Evolutionary conservation across 2,797 vertebrate species (phyloP), one percentile per base, ranked within the genome.

Genomic region (Channallabes apus): DNA sequence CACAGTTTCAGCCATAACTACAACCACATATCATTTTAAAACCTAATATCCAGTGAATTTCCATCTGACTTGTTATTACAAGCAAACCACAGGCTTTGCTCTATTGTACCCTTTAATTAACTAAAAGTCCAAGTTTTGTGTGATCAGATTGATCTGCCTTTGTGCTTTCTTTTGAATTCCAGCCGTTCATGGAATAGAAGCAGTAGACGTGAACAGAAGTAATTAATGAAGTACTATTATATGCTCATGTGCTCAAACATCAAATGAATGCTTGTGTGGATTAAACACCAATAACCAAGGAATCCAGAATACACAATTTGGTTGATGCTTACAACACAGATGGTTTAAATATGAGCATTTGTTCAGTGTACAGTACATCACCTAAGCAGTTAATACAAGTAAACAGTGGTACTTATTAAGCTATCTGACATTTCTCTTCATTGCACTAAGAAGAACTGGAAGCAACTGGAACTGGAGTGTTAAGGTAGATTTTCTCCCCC

Each of bases 321-420:
- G 24, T 35, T 68, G 6, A 18, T 54, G 56, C 76, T 85, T 75
- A 62, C 71, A 32, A 15, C 22, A 3, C 32, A 24, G 20, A 79
- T 20, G 81, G 32, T 83, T 79, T 83, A 73, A 80, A 80, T 68
- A 75, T 20, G 69, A 32, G 82, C 76, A 59, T 72, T 80, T 72
- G 65, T 56, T 80, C 24, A 46, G 6, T 8, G 24, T 59, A n/a
- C 46, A 56, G 24, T 59, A n/a, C 46, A 56, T 80, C 81, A 83
- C 24, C 1, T 6, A 82, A 56, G 6, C 58, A 56, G 4, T 83
- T 65, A 62, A 64, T 38, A 14, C 15, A 54, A 32, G 56, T 17
- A 2, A 69, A 75, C 1, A 9, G 41, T 12, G 27, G 51, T 35
- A 67, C 81, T 73, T 83, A 64, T 71, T 72, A 73, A 58, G 27